Base-by-base conservation (phyloP, 2,888 invertebrate species). In the Hedya salicella region DNA sequence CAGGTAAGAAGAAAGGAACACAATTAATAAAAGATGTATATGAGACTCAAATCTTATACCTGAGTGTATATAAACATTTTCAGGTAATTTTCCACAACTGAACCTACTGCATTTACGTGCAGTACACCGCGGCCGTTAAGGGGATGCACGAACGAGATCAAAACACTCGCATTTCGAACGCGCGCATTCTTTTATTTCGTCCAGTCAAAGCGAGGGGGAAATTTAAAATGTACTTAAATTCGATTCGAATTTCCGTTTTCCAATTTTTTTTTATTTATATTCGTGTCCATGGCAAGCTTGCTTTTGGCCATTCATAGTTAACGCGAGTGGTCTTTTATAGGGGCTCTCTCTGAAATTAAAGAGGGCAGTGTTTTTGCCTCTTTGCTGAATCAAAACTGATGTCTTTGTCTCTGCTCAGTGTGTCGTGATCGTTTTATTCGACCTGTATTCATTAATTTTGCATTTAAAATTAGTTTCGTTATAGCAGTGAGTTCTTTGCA, bases 141-240 rank as follows among this genome's bases (percentile, higher is more conserved):
- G 89, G 89, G 86, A 87, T 85, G 85, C 77, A 82, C 80, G 76
- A 84, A 84, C 78, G 80, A 88, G 88, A 91, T 91, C 88, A 91
- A 91, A 91, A 90, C 85, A 83, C 86, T 86, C 81, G 81, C 74
- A 78, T 85, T 88, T 85, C 80, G 83, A 83, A 86, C 80, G 75
- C 83, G 81, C 76, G 78, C 78, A 80, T 87, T 87, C 86, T 89
- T 91, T 91, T 88, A 90, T 91, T 90, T 88, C 83, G 77, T 69
- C 85, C 86, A 87, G 86, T 87, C 90, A 88, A 88, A 88, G 85
- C 85, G 75, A 86, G 85, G 86, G 86, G 82, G 82, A 78, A 88
- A 87, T 88, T 91, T 89, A 86, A 89, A 91, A 90, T 88, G 88
- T 89, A 87, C 91, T 92, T 89, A 89, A 91, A 91, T 91, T 88